Conservation (phyloP, 2,113 vertebrate species). For the Saccopteryx bilineata region DNA sequence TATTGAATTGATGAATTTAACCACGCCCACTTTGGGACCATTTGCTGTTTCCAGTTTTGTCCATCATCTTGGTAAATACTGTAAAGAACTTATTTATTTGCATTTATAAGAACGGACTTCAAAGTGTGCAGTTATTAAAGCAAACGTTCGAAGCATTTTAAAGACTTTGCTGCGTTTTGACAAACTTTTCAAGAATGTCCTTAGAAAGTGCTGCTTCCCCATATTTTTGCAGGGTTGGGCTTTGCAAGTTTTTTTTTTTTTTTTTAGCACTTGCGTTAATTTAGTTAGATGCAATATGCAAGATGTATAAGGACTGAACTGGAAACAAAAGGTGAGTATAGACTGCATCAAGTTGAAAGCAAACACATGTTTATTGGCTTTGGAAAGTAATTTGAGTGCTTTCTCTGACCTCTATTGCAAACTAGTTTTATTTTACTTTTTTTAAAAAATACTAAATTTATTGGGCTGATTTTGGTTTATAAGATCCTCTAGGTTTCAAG, state of each 20-base stretch:
- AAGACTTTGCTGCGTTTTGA: not conserved
- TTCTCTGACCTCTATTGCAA: not conserved
- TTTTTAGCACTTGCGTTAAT: not conserved
- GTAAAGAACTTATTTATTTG: not conserved
- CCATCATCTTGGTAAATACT: not conserved
- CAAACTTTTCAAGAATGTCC: not conserved
- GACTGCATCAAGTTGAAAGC: not conserved
- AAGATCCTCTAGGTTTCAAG: not conserved
- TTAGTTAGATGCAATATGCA: not conserved
- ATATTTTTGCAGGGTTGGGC: not conserved
- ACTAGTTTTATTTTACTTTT: not conserved
- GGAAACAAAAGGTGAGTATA: not conserved
- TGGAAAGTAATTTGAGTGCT: not conserved
- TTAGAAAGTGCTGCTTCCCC: not conserved
- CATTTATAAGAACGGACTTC: not conserved
- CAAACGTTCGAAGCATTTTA: not conserved
- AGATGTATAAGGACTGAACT: not conserved
- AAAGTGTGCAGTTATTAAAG: not conserved
- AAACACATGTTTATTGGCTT: not conserved
- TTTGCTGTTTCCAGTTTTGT: not conserved
- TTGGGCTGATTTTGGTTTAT: not conserved
- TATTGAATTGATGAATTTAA: not conserved
- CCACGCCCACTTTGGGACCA: not conserved
- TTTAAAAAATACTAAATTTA: not conserved
- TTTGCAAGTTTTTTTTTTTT: not conserved